These are phyloP conservation scores for Oryzias javanicus DNA, from an alignment of 2,113 vertebrate species.

Conservation along the genomic window DNA sequence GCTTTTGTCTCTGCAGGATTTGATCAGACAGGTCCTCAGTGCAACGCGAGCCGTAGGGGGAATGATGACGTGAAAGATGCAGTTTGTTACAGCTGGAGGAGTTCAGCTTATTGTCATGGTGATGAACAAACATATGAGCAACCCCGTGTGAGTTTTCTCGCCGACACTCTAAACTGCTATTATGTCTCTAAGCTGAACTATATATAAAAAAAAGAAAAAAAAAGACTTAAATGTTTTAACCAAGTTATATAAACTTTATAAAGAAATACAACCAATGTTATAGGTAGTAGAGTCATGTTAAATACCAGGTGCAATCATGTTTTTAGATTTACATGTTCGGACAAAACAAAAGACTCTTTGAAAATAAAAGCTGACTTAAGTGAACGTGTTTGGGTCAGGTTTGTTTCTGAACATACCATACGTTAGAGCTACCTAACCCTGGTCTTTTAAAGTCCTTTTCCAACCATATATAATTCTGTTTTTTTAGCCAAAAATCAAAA, in stretches of 20 bases:
- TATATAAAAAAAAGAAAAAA: neutral
- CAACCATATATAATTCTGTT: no score
- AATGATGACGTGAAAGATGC: slow-evolving; percentile 95
- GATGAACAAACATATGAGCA: slow-evolving; percentile 84
- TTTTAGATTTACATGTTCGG: no score
- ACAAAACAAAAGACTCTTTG: no score
- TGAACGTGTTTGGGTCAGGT: no score
- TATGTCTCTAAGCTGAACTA: neutral
- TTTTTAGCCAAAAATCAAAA: no score
- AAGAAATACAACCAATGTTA: neutral
- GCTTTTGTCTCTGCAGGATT: slow-evolving; percentile 74
- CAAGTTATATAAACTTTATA: neutral
- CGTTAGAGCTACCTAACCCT: no score
- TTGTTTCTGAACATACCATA: no score
- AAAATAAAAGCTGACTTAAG: no score
- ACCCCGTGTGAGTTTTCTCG: slow-evolving; percentile 68
- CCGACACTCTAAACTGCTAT: neutral
- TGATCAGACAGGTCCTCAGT: slow-evolving; percentile 86
- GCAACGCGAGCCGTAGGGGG: slow-evolving; percentile 85
- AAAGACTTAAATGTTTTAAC: neutral
- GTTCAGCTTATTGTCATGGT: slow-evolving; percentile 86
- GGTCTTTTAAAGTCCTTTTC: no score
- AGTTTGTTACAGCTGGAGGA: slow-evolving; percentile 80
- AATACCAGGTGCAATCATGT: no score
- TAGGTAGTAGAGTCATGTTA: neutral